Evolutionary conservation across 2,113 vertebrate species (phyloP), one percentile per base, ranked within the genome.

Genomic region (Nannospalax galili): DNA sequence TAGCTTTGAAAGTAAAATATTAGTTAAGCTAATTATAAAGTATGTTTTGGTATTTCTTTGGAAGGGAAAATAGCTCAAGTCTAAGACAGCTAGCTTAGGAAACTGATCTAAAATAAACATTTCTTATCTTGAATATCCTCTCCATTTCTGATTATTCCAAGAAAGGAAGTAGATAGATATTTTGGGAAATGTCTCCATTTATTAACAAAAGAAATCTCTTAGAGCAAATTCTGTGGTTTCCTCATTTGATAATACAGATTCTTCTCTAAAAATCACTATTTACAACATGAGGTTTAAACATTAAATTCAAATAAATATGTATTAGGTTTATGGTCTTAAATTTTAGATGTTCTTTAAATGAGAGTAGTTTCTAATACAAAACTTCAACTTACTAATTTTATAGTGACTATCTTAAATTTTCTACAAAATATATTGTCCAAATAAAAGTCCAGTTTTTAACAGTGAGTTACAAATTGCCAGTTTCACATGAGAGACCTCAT

Each of bases 21-120:
- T 85, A 82, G 45, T 91, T 8, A 77, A 81, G 24, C 32, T 92
- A 73, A 82, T 96, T 91, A 84, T 58, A 42, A 96, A 88, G 28
- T 86, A 84, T 65, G 4, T 69, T 79, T 40, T 84, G 73, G 56
- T 81, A 19, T 93, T 24, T 92, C 89, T 94, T 22, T 94, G 1
- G 58, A 70, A 62, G 60, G 26, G 70, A 94, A 91, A 93, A 42
- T 80, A 93, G 45, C 84, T 93, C 40, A 11, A 70, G 5, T 86
- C n/a, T n/a, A n/a, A n/a, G n/a, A n/a, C n/a, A n/a, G n/a, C 37
- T 92, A 85, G 64, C 48, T 93, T 84, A 87, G 72, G 65, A 95
- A 77, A 7, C 91, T 90, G 84, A 73, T 74, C 79, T 56, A 6
- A 96, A 92, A 80, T 86, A 37, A 35, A 2, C 78, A 52, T 82